Conservation (phyloP, 2,888 invertebrate genomes). For the Pheosia gnoma region DNA sequence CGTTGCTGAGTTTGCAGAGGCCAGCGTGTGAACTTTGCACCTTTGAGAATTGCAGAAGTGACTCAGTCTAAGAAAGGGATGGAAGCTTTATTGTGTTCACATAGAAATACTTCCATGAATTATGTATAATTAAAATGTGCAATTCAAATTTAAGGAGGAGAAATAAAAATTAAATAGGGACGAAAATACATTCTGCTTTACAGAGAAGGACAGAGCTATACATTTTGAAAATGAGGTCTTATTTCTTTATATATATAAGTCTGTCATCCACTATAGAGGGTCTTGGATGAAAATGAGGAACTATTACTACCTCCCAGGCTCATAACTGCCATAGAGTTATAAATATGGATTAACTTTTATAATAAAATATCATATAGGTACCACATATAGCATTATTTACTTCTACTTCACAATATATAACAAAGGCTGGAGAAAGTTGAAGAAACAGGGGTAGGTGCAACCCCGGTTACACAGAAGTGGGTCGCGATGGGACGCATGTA, state of each 20-base stretch:
- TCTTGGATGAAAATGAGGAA: too few relatives aligned
- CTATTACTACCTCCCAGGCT: too few relatives aligned
- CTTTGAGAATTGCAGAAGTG: neutral
- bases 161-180: too few relatives aligned
- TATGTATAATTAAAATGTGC: neutral
- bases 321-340: too few relatives aligned
- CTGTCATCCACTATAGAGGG: too few relatives aligned
- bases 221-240: too few relatives aligned
- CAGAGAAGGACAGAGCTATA: too few relatives aligned
- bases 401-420: neutral
- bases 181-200: too few relatives aligned
- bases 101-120: neutral
- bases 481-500: conserved; percentile 1
- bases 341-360: too few relatives aligned
- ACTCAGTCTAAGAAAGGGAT: too few relatives aligned
- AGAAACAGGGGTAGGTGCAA: neutral
- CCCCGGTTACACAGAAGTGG: neutral
- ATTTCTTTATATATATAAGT: too few relatives aligned
- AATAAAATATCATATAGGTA: neutral
- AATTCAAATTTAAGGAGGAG: too few relatives aligned
- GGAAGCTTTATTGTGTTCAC: neutral
- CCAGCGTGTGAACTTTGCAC: neutral
- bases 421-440: neutral
- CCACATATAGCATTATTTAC: neutral
- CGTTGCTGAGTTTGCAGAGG: neutral